Evolutionary conservation across 2,888 invertebrate genomes (phyloP).

Genomic region (Glyphotaelius pellucidus): DNA sequence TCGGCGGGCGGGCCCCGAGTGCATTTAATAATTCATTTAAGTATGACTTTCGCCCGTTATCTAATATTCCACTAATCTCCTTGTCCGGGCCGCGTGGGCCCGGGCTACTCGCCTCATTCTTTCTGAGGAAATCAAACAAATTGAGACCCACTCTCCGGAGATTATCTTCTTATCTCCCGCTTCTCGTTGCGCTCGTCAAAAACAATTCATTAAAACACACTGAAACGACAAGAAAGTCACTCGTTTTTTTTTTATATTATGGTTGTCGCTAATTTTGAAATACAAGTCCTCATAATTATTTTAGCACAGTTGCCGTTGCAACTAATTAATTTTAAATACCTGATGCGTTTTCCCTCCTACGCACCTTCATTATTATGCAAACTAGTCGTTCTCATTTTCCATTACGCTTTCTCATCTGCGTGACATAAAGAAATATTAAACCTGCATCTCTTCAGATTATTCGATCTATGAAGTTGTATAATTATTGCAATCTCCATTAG

Average conservation of each 20-base stretch:
- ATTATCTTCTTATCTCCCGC: constrained; percentile 17
- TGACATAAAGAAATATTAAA: background rate
- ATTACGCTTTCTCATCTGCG: background rate
- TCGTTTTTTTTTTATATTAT: background rate
- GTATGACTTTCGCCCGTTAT: constrained; percentile 32
- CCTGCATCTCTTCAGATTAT: background rate
- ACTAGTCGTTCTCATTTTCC: background rate
- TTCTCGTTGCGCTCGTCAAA: background rate
- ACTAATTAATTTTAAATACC: background rate
- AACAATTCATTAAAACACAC: background rate
- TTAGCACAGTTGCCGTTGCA: too few relatives aligned
- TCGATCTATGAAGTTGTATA: background rate
- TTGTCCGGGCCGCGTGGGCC: background rate
- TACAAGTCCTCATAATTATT: too few relatives aligned
- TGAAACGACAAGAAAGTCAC: background rate
- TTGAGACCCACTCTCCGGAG: constrained; percentile 21
- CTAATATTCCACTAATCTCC: constrained; percentile 4
- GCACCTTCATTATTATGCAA: background rate
- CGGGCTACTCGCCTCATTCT: constrained; percentile 13
- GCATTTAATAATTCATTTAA: constrained; percentile 32
- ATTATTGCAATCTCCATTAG: too few relatives aligned
- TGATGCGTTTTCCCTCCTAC: background rate
- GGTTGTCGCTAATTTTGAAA: background rate
- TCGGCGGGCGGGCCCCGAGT: constrained; percentile 8
- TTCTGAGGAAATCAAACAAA: constrained; percentile 36